phyloP scores from a whole-genome alignment of 2,888 invertebrate species.

The Drosophila kanekoi region DNA sequence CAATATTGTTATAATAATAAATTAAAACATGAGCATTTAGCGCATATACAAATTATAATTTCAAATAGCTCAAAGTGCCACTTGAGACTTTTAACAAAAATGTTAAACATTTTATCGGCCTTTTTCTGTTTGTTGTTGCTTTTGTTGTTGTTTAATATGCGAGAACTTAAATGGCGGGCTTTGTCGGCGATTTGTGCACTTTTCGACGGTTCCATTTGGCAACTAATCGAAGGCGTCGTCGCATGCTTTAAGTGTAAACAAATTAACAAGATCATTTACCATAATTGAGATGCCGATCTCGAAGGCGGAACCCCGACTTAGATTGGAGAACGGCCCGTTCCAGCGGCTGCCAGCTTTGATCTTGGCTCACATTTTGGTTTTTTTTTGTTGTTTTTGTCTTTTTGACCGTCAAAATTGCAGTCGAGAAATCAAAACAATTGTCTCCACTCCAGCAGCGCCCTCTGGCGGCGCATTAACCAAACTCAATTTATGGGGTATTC shows the following conservation, averaged over 20 bases:
- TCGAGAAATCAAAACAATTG: slow-evolving; percentile 41
- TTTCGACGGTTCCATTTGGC: slow-evolving; percentile 44
- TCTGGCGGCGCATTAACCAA: slow-evolving; percentile 41
- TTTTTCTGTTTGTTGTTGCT: slow-evolving; percentile 38
- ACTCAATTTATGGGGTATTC: slow-evolving; percentile 63
- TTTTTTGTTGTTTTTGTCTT: background rate
- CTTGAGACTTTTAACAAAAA: slow-evolving; percentile 72
- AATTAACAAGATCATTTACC: slow-evolving; percentile 79
- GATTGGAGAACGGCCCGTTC: slow-evolving; percentile 31
- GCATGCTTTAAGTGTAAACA: slow-evolving; percentile 67
- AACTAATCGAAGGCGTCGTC: slow-evolving; percentile 61
- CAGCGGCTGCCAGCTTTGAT: slow-evolving; percentile 45
- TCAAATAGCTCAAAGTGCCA: slow-evolving; percentile 76
- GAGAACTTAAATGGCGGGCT: slow-evolving; percentile 56
- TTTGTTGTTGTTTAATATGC: slow-evolving; percentile 63
- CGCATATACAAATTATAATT: slow-evolving; percentile 78
- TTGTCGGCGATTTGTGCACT: slow-evolving; percentile 69
- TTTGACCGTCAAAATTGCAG: slow-evolving; percentile 40
- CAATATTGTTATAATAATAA: slow-evolving; percentile 38
- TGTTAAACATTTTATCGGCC: slow-evolving; percentile 71
- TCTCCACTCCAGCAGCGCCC: slow-evolving; percentile 54
- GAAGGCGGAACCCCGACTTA: slow-evolving; percentile 59
- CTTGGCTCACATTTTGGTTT: slow-evolving; percentile 36
- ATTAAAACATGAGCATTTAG: slow-evolving; percentile 69
- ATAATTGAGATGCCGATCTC: slow-evolving; percentile 70